Conservation (phyloP, 2,888 invertebrate species). For the Leucophenga maculata region DNA sequence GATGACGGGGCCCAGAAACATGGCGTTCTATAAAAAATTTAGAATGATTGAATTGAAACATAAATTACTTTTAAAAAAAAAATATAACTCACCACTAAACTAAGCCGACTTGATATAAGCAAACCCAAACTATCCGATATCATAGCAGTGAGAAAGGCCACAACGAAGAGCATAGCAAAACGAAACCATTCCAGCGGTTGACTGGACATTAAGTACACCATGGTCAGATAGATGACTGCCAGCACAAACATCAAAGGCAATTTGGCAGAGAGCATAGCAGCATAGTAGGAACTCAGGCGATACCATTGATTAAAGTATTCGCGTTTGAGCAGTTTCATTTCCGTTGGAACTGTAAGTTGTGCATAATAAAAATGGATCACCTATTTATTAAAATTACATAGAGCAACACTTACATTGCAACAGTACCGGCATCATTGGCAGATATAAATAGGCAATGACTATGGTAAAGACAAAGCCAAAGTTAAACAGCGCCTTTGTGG, state of each 20-base stretch:
- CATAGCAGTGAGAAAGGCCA: constrained; percentile 81
- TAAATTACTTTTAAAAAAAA: constrained; percentile 80
- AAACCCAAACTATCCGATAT: constrained; percentile 86
- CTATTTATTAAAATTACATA: background rate
- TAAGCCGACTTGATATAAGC: constrained; percentile 82
- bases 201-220: constrained; percentile 82
- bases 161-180: constrained; percentile 79
- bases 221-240: constrained; percentile 78
- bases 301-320: constrained; percentile 93
- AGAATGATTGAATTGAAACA: background rate
- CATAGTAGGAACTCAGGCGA: constrained; percentile 83
- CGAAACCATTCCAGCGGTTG: constrained; percentile 83
- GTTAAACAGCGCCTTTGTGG: constrained; percentile 86
- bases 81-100: constrained; percentile 79
- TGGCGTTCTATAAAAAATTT: constrained; percentile 81
- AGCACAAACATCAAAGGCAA: constrained; percentile 82
- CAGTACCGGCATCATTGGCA: constrained; percentile 87
- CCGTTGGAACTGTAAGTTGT: constrained; percentile 79
- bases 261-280: constrained; percentile 80
- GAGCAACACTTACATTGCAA: constrained; percentile 80
- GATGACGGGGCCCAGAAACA: constrained; percentile 90
- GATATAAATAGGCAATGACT: constrained; percentile 84
- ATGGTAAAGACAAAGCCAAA: constrained; percentile 88
- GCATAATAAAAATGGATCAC: constrained; percentile 42
- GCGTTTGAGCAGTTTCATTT: constrained; percentile 82